Evolutionary conservation across 2,113 vertebrate species (phyloP).

Genomic region (Sapajus apella): DNA sequence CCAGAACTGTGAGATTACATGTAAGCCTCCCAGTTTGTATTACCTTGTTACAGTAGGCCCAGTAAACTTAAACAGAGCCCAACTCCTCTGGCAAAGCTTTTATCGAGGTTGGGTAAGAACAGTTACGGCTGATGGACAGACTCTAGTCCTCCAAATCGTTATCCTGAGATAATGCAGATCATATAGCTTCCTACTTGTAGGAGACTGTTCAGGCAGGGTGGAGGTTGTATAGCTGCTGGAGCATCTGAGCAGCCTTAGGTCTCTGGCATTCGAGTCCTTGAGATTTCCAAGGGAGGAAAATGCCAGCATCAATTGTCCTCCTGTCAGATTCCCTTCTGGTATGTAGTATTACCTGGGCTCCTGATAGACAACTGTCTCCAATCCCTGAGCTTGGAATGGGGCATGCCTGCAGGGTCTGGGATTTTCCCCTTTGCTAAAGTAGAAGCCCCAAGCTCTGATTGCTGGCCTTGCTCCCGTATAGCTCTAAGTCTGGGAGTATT

Average conservation of each 20-base stretch:
- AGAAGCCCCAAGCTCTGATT: constrained; percentile 4
- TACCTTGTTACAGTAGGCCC: background rate
- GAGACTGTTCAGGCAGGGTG: background rate
- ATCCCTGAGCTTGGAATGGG: background rate
- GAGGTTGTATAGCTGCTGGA: background rate
- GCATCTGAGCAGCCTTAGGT: background rate
- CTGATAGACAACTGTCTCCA: background rate
- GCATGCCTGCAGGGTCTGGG: background rate
- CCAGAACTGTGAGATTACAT: background rate
- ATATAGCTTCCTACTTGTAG: background rate
- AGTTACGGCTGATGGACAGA: background rate
- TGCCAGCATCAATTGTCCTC: background rate
- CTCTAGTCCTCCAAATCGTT: background rate
- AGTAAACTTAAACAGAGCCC: background rate
- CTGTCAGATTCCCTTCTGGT: background rate
- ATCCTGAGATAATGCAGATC: background rate
- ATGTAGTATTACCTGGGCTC: background rate
- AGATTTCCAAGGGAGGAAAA: background rate
- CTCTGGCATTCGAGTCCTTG: background rate
- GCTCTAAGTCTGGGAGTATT: constrained; percentile 3
- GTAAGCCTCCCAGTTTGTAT: background rate
- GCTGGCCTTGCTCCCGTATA: constrained; percentile 23
- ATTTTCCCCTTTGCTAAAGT: constrained; percentile 33
- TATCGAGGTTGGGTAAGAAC: background rate
- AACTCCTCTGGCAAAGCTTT: background rate